phyloP scores from a whole-genome alignment of 2,888 invertebrate species.

The Dugesia japonica region DNA sequence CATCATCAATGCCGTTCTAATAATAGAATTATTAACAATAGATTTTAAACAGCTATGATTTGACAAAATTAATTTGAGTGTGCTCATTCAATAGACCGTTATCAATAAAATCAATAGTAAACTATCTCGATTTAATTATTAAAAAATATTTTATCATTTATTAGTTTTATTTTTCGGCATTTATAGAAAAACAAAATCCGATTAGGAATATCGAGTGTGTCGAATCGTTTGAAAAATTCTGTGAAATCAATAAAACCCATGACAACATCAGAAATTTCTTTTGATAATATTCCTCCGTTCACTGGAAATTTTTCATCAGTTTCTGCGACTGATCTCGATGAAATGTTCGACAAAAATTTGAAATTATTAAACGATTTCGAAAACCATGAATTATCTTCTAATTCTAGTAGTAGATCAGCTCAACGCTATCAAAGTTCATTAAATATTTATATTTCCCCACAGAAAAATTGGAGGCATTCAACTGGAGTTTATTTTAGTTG shows the following conservation, averaged over 20 bases:
- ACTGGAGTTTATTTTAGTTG: not conserved
- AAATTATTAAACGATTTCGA: not conserved
- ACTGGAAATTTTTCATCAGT: not conserved
- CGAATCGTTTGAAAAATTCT: not conserved
- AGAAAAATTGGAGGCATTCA: not conserved
- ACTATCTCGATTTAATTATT: not conserved
- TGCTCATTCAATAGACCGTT: not conserved
- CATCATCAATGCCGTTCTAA: not conserved
- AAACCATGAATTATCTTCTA: not conserved
- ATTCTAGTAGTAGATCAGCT: not conserved
- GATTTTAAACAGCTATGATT: not conserved
- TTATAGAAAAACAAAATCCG: constrained; percentile 1
- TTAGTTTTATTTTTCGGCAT: not conserved
- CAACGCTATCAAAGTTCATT: not conserved
- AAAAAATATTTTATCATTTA: not conserved
- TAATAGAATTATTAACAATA: not conserved
- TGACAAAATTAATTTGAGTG: not conserved
- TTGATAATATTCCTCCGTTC: not conserved
- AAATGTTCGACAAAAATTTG: not conserved
- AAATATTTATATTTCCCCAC: not conserved
- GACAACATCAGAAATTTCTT: not conserved
- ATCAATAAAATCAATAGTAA: not conserved
- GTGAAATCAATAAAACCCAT: not conserved
- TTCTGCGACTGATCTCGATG: not conserved
- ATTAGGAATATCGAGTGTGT: constrained; percentile 1